Percentiles rank a stretch among this genome's conserved stretches.
These are phyloP conservation scores for Gallinago media DNA, from an alignment of 2,113 vertebrate genomes.

Conservation along the genomic window DNA sequence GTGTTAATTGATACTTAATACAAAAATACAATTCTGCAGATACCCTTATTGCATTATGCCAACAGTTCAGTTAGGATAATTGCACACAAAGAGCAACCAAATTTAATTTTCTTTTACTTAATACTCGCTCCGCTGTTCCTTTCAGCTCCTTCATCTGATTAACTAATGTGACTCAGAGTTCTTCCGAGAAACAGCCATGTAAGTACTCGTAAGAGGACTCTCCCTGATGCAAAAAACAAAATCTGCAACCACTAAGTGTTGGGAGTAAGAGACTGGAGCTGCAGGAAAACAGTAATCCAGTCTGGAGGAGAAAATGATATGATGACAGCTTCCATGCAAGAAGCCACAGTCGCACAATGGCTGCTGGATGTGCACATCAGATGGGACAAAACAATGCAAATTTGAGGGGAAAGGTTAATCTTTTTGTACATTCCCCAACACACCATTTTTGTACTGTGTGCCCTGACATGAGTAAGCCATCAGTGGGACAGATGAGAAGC, in stretches of 20 bases:
- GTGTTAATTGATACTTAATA: slow-evolving; percentile 54
- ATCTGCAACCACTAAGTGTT: background rate
- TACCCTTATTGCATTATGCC: slow-evolving; percentile 70
- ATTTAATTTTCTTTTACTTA: slow-evolving; percentile 79
- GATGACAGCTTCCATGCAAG: background rate
- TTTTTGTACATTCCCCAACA: background rate
- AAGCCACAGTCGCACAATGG: background rate
- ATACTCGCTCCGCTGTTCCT: slow-evolving; percentile 67
- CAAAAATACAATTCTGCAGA: slow-evolving; percentile 53
- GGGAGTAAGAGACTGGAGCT: background rate
- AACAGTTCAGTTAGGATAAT: slow-evolving; percentile 78
- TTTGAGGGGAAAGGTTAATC: background rate
- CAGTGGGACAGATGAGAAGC: background rate
- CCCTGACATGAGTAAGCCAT: background rate
- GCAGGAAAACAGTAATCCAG: background rate
- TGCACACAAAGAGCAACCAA: slow-evolving; percentile 77
- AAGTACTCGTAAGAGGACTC: slow-evolving; percentile 7
- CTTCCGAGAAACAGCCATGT: slow-evolving; percentile 66
- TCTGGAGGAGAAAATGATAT: background rate
- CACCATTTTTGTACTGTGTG: background rate
- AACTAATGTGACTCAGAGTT: slow-evolving; percentile 72
- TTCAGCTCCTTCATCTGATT: slow-evolving; percentile 79
- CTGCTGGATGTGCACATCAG: background rate
- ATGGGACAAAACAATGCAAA: background rate
- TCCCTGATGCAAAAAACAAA: background rate